phyloP scores from a whole-genome alignment of 2,888 invertebrate species.

The Calliopum simillimum region DNA sequence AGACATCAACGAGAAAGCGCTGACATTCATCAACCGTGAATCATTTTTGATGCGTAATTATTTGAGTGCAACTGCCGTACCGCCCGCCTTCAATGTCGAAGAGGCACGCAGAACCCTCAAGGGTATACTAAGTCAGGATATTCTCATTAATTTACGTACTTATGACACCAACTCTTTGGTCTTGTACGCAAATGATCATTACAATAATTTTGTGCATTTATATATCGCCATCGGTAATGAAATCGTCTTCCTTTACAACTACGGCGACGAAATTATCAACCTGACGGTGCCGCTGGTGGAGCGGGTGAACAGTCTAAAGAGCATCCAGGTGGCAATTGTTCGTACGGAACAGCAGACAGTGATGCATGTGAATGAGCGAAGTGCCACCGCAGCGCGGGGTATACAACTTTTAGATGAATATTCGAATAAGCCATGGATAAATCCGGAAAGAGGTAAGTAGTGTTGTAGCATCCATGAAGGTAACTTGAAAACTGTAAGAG shows the following conservation, averaged over 20 bases:
- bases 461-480: neutral
- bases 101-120: conserved; percentile 71
- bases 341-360: conserved; percentile 79
- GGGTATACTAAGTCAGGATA: conserved; percentile 81
- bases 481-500: neutral
- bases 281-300: conserved; percentile 78
- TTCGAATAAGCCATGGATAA: conserved; percentile 87
- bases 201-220: conserved; percentile 92
- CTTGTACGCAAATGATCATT: conserved; percentile 90
- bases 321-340: conserved; percentile 89
- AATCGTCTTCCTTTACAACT: conserved; percentile 87
- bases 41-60: conserved; percentile 86
- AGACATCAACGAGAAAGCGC: conserved; percentile 91
- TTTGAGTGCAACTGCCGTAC: conserved; percentile 72
- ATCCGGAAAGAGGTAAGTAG: conserved; percentile 79
- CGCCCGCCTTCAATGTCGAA: conserved; percentile 69
- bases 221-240: conserved; percentile 83
- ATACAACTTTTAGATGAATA: conserved; percentile 80
- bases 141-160: conserved; percentile 90
- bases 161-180: conserved; percentile 85
- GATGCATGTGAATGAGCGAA: conserved; percentile 84
- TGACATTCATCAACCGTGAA: conserved; percentile 86
- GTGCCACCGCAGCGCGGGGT: conserved; percentile 77
- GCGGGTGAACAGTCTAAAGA: conserved; percentile 82
- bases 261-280: conserved; percentile 82